Evolutionary conservation across 2,113 vertebrate species (phyloP), one percentile per base, ranked within the genome.

Genomic region (Oenanthe oenanthe): DNA sequence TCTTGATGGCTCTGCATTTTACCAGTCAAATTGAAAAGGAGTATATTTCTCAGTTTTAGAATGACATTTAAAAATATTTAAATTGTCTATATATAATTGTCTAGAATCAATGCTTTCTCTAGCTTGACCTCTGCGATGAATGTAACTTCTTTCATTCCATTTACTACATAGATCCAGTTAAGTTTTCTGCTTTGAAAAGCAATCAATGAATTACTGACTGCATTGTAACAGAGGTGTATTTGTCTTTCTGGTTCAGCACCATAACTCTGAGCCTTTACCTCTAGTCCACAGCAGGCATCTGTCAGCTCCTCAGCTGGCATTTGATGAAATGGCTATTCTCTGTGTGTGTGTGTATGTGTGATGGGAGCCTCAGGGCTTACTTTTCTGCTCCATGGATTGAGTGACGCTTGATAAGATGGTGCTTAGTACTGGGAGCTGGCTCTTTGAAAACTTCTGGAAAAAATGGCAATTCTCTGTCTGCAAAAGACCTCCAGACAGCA

Each of bases 311-410:
- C 67, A 79, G 67, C 13, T 51, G 61, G 67, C 26, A 40, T 63
- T 72, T 76, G 51, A 15, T n/a, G 6, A 61, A 62, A 70, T 42
- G 32, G 9, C 29, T 36, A 1, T 36, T 74, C 5, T 56, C 13
- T 1, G 1, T 56, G 16, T 1, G 1, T 57, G 13, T 1, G 1
- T 24, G 16, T 53, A 61, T 10, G 13, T 6, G 1, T 1, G 2
- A 19, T 10, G 51, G 38, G 16, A 51, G 13, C 77, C 13, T 32
- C 56, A 74, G 7, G 53, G 26, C 50, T 81, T 48, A 2, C 21
- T 26, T 85, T 71, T n/a, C 79, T 85, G 22, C 60, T 54, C 1
- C 1, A 0, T 43, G 66, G 24, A 6, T 63, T 85, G 67, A 45
- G 16, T 53, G 36, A 57, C 34, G 26, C 24, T 72, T 51, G 24